Evolutionary conservation across 92 coral and sea anemone species (phyloP), one percentile per base, ranked within the genome.

Genomic region (Montipora capitata): DNA sequence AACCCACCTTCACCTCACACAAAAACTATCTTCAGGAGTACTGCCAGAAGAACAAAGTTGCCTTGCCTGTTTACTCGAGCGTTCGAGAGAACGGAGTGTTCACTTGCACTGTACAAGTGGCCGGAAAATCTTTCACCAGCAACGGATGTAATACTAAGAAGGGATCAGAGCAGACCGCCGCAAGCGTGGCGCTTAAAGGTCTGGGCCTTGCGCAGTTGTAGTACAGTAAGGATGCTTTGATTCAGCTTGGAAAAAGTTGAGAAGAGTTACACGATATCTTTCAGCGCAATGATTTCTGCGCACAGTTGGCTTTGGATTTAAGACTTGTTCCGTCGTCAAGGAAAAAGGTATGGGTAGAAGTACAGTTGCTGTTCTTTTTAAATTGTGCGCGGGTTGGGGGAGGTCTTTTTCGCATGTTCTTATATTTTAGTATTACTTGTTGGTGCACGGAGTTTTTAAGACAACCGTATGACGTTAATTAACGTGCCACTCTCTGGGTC

Each of bases 101-200:
- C 66, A 74, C 77, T 39, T 93, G 98, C 68, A 87, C 95, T 2
- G 92, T 98, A 35, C 76, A 71, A 61, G 95, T 98, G 10, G 96
- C 93, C 1, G 96, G 96, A 3, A 69, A 66, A 18, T 73, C 85
- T 13, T 98, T 76, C 78, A 83, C 88, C 7, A 93, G 98, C 68
- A 76, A 91, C n/a, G 94, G 95, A 16, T 95, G 96, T 63, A 91
- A 92, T 48, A 92, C 98, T n/a, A 98, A 96, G 90, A 98, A 98
- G 85, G 96, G 98, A 27, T 90, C 99, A 0, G 99, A 98, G 80
- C 99, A 98, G 90, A 94, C 88, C 35, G 99, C 96, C 3, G 99
- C 99, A 0, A 93, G 91, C 67, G 91, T 96, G 15, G 99, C 98
- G 9, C 81, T 94, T 3, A 93, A 96, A 83, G 94, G 91, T 2